Evolutionary conservation across 1,140 invertebrate species (phyloP).

Genomic region (Tetragnatha versicolor): DNA sequence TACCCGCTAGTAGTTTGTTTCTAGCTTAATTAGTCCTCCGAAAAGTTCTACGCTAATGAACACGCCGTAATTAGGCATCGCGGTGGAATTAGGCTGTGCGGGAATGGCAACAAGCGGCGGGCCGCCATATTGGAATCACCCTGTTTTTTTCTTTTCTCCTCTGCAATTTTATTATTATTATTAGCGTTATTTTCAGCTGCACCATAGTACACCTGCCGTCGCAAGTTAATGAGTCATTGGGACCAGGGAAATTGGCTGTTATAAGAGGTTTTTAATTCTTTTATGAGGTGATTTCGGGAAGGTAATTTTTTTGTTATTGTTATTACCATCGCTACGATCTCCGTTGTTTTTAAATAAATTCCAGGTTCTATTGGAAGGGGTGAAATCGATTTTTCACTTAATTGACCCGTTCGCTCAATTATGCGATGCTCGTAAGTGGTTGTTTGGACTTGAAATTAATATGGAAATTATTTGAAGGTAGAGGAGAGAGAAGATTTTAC

Average conservation of each 20-base stretch:
- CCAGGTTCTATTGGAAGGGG: too few species aligned
- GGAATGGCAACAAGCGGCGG: conserved; percentile 8
- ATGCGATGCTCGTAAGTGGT: too few species aligned
- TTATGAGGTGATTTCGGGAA: conserved; percentile 15
- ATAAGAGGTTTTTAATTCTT: conserved; percentile 25
- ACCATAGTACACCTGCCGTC: background rate
- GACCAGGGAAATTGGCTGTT: conserved; percentile 20
- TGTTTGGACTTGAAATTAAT: too few species aligned
- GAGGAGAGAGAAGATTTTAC: too few species aligned
- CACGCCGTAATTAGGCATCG: conserved; percentile 21
- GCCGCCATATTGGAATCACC: too few species aligned
- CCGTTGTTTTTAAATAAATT: too few species aligned
- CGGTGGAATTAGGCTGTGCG: background rate
- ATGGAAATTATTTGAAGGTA: too few species aligned
- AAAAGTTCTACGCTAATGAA: conserved; percentile 17
- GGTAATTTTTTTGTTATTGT: background rate
- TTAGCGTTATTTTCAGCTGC: too few species aligned
- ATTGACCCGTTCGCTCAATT: too few species aligned
- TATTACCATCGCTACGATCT: too few species aligned
- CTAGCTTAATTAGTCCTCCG: background rate
- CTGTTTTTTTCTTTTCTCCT: background rate
- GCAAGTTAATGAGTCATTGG: conserved; percentile 16
- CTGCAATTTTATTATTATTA: background rate
- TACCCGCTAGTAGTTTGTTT: background rate
- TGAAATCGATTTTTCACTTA: too few species aligned